phyloP scores from a whole-genome alignment of 2,888 invertebrate species.

The Cheilosia grossa region DNA sequence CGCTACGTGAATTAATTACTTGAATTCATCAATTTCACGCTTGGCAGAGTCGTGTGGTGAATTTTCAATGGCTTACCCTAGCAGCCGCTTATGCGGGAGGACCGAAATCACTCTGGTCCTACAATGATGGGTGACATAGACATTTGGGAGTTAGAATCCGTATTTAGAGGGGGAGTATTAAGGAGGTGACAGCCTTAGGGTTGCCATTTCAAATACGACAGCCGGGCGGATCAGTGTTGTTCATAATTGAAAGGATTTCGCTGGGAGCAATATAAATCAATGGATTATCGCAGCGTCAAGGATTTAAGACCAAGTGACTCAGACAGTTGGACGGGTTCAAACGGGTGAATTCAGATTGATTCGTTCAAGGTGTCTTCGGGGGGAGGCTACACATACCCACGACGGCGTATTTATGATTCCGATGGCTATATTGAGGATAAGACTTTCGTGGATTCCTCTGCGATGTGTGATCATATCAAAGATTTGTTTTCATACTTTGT shows the following conservation, averaged over 20 bases:
- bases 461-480: too few species aligned
- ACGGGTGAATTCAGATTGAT: conserved; percentile 45
- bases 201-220: conserved; percentile 38
- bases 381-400: not conserved
- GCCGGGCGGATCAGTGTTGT: conserved; percentile 43
- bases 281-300: conserved; percentile 48
- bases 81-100: not conserved
- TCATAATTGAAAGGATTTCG: conserved; percentile 65
- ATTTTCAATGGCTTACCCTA: conserved; percentile 38
- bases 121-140: conserved; percentile 48
- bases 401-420: conserved; percentile 4
- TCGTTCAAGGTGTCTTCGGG: not conserved
- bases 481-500: too few species aligned
- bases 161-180: not conserved
- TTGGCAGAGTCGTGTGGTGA: conserved; percentile 58
- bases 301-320: conserved; percentile 38
- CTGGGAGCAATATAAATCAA: conserved; percentile 58
- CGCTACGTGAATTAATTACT: conserved; percentile 76
- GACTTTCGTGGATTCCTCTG: too few species aligned
- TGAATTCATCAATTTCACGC: conserved; percentile 76
- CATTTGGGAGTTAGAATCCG: conserved; percentile 31
- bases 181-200: not conserved
- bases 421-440: not conserved
- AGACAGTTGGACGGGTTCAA: conserved; percentile 6
- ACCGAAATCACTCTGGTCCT: conserved; percentile 30